Base-by-base conservation (phyloP, 2,888 invertebrate genomes). In the Lymantria dispar region DNA sequence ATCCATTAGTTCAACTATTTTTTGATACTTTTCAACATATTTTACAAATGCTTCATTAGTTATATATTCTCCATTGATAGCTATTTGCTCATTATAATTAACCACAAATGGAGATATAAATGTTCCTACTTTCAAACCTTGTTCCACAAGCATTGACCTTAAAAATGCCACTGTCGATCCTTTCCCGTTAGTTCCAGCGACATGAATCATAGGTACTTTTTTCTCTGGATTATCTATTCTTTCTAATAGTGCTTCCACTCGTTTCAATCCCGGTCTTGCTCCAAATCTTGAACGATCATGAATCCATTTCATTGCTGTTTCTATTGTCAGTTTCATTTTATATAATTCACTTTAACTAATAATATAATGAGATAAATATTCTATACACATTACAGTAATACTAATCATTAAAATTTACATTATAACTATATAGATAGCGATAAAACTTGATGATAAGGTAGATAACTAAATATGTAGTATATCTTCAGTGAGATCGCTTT, bases 11-110 rank as follows among this genome's bases (percentile, higher is more conserved):
- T 43, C 31, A 36, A 47, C 22, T 30, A 47, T 37, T 31, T 38
- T 11, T 36, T 48, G n/a, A 39, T 43, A 48, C 43, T 48, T 48
- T 43, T 48, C 15, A 39, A 48, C 47, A 36, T 43, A 47, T 37
- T 47, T 43, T 3, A 42, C 7, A 37, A 47, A 7, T 1, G 22
- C 36, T 36, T 47, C 47, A 22, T 47, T 29, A 22, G 47, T 42
- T 37, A 47, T 47, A 13, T 43, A 47, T n/a, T 43, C 22, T 12
- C 47, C 42, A 29, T 47, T 47, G 7, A 47, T 43, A 8, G 47
- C 36, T 12, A 47, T 47, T 47, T 47, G 47, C 30, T 47, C 47
- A 37, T 37, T 47, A 22, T 43, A 47, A 37, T 37, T 22, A 13
- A 47, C 15, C 13, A 47, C 42, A 41, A 36, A n/a, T 8, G 47